These are phyloP conservation scores for Volucella zonaria DNA, from an alignment of 2,888 invertebrate genomes.

Conservation along the genomic window DNA sequence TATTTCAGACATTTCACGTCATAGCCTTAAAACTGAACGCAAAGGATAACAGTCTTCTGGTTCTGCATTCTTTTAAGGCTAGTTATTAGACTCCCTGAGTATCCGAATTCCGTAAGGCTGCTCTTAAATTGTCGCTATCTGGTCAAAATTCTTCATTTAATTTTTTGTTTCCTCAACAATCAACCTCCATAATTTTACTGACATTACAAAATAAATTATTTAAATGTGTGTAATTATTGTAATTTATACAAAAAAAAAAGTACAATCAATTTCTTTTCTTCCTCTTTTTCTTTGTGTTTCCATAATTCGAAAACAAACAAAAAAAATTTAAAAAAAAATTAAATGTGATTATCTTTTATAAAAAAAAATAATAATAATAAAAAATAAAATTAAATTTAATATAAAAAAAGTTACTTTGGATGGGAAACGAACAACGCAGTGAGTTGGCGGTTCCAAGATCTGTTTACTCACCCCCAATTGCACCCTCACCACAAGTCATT, in stretches of 20 bases:
- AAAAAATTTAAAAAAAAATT: too few relatives aligned
- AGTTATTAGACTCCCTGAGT: too few relatives aligned
- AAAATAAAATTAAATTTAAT: conserved; percentile 20
- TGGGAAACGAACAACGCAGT: conserved; percentile 79
- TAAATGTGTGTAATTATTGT: conserved; percentile 32
- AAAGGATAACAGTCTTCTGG: too few relatives aligned
- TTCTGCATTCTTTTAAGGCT: too few relatives aligned
- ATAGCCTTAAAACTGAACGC: too few relatives aligned
- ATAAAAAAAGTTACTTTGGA: conserved; percentile 80
- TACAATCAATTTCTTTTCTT: conserved; percentile 58
- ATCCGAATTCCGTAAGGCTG: too few relatives aligned
- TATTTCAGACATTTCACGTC: too few relatives aligned
- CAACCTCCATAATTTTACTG: conserved; percentile 7
- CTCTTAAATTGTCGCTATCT: not conserved
- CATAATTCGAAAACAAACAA: conserved; percentile 11
- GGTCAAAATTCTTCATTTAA: conserved; percentile 22
- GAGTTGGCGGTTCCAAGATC: conserved; percentile 77
- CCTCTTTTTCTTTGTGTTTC: conserved; percentile 62
- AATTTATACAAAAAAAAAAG: conserved; percentile 32
- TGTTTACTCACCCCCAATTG: conserved; percentile 80
- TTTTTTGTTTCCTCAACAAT: not conserved
- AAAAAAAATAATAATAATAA: conserved; percentile 14
- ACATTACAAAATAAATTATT: conserved; percentile 10
- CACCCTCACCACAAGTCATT: conserved; percentile 78
- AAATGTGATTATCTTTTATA: not conserved